Conservation (phyloP, 1,140 invertebrate genomes). For the Drosophila obscura region DNA sequence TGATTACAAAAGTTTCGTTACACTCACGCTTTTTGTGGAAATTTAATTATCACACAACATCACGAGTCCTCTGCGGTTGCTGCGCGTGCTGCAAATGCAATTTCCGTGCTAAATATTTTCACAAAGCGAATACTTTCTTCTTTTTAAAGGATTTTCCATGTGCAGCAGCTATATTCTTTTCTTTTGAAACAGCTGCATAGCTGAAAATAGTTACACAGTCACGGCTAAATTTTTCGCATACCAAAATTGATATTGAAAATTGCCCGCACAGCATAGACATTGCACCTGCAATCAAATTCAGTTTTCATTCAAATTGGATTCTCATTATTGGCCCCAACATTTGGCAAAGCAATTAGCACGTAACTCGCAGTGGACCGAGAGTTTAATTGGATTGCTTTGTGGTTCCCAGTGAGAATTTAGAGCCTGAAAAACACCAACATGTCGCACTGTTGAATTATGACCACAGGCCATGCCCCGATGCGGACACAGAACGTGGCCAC, state of each 20-base stretch:
- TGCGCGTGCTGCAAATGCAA: constrained; percentile 28
- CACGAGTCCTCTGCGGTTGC: constrained; percentile 3
- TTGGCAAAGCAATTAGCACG: constrained; percentile 48
- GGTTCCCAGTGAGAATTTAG: constrained; percentile 43
- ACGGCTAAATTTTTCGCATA: no score
- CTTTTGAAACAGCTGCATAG: no score
- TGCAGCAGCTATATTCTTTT: no score
- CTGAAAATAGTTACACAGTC: no score
- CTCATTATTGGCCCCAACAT: constrained; percentile 28
- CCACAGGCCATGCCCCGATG: constrained; percentile 14
- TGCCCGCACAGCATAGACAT: constrained; percentile 6
- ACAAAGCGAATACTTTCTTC: constrained; percentile 22
- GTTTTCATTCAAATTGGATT: constrained; percentile 22
- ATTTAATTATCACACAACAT: constrained; percentile 33
- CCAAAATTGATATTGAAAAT: background rate
- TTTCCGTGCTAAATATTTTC: constrained; percentile 43
- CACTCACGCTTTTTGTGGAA: constrained; percentile 18
- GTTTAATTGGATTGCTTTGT: constrained; percentile 55
- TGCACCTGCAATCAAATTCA: constrained; percentile 10
- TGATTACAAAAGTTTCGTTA: constrained; percentile 25
- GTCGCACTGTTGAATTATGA: constrained; percentile 49
- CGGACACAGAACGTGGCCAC: background rate
- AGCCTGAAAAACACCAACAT: constrained; percentile 35
- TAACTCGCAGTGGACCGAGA: constrained; percentile 25
- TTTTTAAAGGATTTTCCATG: background rate